phyloP scores from a whole-genome alignment of 2,888 invertebrate species.

The Microctonus hyperodae region DNA sequence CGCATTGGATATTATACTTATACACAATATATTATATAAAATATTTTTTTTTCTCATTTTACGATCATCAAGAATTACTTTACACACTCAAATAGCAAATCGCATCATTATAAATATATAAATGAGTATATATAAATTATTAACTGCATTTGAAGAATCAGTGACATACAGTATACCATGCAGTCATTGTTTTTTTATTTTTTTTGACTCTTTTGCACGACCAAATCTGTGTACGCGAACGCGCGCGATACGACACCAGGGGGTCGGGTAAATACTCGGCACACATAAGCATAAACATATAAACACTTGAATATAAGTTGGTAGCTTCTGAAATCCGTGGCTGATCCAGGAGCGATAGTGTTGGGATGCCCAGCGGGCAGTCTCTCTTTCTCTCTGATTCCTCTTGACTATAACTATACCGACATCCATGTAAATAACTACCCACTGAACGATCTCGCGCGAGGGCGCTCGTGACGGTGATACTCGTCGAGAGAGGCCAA shows the following conservation, averaged over 20 bases:
- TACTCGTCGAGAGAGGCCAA: conserved; percentile 33
- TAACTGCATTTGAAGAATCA: too few species aligned
- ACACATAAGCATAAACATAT: conserved; percentile 55
- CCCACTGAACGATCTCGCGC: conserved; percentile 45
- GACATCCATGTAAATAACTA: conserved; percentile 16
- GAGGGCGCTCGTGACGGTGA: conserved; percentile 52
- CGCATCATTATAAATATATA: too few species aligned
- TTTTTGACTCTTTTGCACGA: conserved; percentile 11
- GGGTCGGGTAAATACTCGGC: conserved; percentile 56
- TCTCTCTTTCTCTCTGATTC: conserved; percentile 30
- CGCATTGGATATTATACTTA: neutral
- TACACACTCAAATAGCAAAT: neutral
- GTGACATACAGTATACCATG: neutral
- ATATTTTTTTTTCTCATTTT: neutral
- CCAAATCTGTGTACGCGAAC: neutral
- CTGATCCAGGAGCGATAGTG: conserved; percentile 59
- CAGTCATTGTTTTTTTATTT: neutral
- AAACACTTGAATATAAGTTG: conserved; percentile 55
- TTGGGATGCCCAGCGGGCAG: conserved; percentile 58
- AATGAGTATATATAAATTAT: too few species aligned
- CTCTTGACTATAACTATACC: conserved; percentile 45
- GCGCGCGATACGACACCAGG: conserved; percentile 49
- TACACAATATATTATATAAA: neutral
- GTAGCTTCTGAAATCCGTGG: conserved; percentile 61
- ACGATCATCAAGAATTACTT: neutral